These are phyloP conservation scores for Puffinus mauretanicus DNA, from an alignment of 2,113 vertebrate genomes.

Conservation along the genomic window DNA sequence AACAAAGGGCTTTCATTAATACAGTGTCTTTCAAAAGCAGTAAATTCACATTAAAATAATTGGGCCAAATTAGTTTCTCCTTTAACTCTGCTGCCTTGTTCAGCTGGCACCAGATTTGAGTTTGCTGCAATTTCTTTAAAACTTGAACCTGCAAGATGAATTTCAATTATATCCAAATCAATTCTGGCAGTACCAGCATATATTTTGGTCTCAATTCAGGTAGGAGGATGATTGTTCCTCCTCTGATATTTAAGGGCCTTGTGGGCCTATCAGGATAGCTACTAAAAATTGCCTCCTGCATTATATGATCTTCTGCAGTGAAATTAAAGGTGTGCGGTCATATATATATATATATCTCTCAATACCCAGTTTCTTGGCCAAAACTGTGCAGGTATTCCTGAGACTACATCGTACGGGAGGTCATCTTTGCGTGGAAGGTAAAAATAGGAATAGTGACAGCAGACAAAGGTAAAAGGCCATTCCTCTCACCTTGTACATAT, in stretches of 20 bases:
- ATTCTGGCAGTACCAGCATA: background rate
- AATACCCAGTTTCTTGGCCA: background rate
- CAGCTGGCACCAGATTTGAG: background rate
- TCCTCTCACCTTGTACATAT: background rate
- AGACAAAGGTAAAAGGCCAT: background rate
- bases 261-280: background rate
- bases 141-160: background rate
- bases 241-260: background rate
- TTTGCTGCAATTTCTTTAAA: background rate
- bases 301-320: background rate
- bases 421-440: background rate
- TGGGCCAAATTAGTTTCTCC: background rate
- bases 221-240: background rate
- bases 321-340: background rate
- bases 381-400: background rate
- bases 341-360: too few relatives aligned
- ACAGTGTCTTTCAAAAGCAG: background rate
- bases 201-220: background rate
- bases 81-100: background rate
- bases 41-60: background rate
- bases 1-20: background rate
- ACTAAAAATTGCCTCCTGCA: background rate
- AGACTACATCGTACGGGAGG: fast-evolving
- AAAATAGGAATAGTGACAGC: background rate
- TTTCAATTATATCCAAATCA: background rate